Evolutionary conservation across 2,113 vertebrate genomes (phyloP).

Genomic region (Thinocorus orbignyianus): DNA sequence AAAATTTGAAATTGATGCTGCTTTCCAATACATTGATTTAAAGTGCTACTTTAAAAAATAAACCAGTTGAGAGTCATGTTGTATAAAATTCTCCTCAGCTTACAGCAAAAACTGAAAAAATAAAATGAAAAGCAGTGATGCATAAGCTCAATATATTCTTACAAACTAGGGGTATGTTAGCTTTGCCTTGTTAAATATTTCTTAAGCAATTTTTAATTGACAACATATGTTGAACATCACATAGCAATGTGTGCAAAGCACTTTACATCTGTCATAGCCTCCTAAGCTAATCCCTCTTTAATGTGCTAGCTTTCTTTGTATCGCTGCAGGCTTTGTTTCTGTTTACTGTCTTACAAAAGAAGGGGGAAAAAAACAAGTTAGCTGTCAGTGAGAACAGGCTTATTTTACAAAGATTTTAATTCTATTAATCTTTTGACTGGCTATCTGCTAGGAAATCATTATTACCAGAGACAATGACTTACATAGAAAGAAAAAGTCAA

Average conservation of each 20-base stretch:
- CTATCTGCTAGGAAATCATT: slow-evolving; percentile 37
- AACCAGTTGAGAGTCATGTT: background rate
- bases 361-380: background rate
- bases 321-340: slow-evolving; percentile 64
- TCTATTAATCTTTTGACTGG: slow-evolving; percentile 42
- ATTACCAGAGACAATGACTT: background rate
- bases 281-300: slow-evolving; percentile 66
- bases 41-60: background rate
- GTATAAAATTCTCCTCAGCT: background rate
- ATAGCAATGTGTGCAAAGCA: slow-evolving; percentile 62
- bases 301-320: slow-evolving; percentile 49
- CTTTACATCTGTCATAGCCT: slow-evolving; percentile 69
- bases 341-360: slow-evolving; percentile 46
- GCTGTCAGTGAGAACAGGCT: slow-evolving; percentile 32
- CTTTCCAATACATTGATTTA: slow-evolving; percentile 9
- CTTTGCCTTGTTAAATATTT: slow-evolving; percentile 74
- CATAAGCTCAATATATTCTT: slow-evolving; percentile 59
- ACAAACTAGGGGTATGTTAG: slow-evolving; percentile 34
- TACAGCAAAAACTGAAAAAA: slow-evolving; percentile 24
- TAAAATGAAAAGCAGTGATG: slow-evolving; percentile 28
- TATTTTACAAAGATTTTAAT: slow-evolving; percentile 40
- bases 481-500: background rate
- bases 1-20: background rate
- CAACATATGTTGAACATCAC: slow-evolving; percentile 73
- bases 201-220: slow-evolving; percentile 78